These are phyloP conservation scores for Himalopsyche japonica DNA, from an alignment of 2,888 invertebrate genomes.

Conservation along the genomic window DNA sequence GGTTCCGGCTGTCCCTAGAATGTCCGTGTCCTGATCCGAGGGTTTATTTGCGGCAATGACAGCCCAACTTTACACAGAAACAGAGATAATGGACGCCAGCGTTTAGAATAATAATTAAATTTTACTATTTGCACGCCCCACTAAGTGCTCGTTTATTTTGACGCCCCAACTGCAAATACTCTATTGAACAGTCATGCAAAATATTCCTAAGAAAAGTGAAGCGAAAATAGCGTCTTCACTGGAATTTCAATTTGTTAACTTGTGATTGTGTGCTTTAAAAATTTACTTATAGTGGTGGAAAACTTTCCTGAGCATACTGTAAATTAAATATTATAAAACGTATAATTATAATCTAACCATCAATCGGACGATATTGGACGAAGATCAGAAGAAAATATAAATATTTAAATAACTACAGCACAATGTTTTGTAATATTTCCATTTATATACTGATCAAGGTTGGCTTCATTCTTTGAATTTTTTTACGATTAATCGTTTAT, in stretches of 20 bases:
- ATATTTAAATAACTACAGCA: too few species aligned
- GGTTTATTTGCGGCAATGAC: not conserved
- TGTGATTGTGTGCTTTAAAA: not conserved
- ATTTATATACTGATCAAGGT: too few species aligned
- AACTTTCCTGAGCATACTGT: too few species aligned
- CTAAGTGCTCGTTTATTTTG: not conserved
- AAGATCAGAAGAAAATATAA: too few species aligned
- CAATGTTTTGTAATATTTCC: too few species aligned
- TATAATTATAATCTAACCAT: too few species aligned
- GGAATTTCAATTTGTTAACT: not conserved
- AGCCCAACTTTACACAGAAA: not conserved
- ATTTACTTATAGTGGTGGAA: not conserved
- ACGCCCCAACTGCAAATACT: not conserved
- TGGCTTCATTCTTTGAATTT: too few species aligned
- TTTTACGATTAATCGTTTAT: too few species aligned
- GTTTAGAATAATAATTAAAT: not conserved
- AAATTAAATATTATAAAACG: too few species aligned
- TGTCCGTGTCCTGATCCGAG: not conserved
- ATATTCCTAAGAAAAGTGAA: not conserved
- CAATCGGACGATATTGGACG: too few species aligned
- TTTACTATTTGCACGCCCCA: not conserved
- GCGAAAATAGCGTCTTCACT: not conserved
- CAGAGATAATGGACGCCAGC: not conserved
- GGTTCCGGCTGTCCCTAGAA: not conserved
- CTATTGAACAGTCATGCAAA: not conserved